A percentile compares a stretch with the other conserved stretches of the same genome.
Evolutionary conservation across 2,888 invertebrate genomes (phyloP).

Genomic region (Drosophila emarginata): DNA sequence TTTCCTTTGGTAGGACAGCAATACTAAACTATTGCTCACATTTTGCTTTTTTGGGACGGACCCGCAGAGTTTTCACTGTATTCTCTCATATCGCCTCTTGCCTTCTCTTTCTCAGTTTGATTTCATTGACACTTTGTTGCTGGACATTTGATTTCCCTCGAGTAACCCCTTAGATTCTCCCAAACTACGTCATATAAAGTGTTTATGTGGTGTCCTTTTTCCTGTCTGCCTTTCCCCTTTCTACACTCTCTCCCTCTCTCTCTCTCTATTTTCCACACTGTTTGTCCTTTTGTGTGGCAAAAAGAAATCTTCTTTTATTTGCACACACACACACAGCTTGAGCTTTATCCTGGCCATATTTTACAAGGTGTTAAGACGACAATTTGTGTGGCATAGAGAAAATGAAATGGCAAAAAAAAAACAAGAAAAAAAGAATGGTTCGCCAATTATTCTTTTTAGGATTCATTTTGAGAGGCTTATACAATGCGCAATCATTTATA

Average conservation of each 20-base stretch:
- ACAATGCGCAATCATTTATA: slow-evolving; percentile 2
- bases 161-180: slow-evolving; percentile 38
- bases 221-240: neutral
- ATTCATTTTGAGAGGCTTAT: slow-evolving; percentile 9
- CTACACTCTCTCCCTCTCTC: slow-evolving; percentile 19
- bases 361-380: slow-evolving; percentile 71
- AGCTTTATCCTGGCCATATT: slow-evolving; percentile 53
- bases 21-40: slow-evolving; percentile 23
- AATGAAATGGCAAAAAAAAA: slow-evolving; percentile 25
- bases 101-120: slow-evolving; percentile 51
- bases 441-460: slow-evolving; percentile 11
- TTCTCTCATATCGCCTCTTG: slow-evolving; percentile 1
- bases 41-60: slow-evolving; percentile 11
- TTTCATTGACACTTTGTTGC: slow-evolving; percentile 70
- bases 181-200: slow-evolving; percentile 54
- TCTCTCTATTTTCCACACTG: neutral
- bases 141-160: slow-evolving; percentile 60
- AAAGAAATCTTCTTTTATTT: slow-evolving; percentile 54
- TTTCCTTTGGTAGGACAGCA: slow-evolving; percentile 34
- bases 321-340: slow-evolving; percentile 27
- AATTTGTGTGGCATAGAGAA: slow-evolving; percentile 54
- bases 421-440: slow-evolving; percentile 40
- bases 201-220: slow-evolving; percentile 55
- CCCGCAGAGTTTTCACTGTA: slow-evolving; percentile 10
- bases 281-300: slow-evolving; percentile 23